Conservation (phyloP, 92 coral and sea anemone species). For the Ricordea florida region DNA sequence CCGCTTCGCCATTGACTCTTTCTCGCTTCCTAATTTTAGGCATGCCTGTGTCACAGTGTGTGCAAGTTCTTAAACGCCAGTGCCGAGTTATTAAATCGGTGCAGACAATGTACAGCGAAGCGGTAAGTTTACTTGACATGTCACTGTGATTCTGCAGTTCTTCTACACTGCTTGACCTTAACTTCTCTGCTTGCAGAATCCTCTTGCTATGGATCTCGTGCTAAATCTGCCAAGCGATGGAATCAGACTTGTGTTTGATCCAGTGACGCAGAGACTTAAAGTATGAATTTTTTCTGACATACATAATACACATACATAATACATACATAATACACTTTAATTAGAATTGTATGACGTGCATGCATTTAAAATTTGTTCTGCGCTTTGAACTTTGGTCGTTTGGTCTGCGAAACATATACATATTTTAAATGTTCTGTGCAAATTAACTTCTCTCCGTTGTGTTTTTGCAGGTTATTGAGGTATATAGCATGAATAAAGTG, state of each 20-base stretch:
- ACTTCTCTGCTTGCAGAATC: constrained; percentile 60
- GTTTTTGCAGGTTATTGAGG: constrained; percentile 92
- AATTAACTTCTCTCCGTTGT: too few species aligned
- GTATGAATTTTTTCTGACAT: constrained; percentile 5
- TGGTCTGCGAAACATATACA: too few species aligned
- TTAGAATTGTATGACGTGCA: too few species aligned
- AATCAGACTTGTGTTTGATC: constrained; percentile 94
- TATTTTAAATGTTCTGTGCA: too few species aligned
- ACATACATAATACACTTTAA: too few species aligned
- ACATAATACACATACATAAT: background rate
- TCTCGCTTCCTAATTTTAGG: constrained; percentile 56
- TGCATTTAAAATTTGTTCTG: too few species aligned
- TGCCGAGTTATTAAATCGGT: constrained; percentile 93
- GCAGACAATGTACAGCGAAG: constrained; percentile 99
- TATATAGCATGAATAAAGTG: constrained; percentile 92
- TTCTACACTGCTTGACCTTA: background rate
- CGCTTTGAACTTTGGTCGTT: too few species aligned
- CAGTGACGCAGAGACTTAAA: constrained; percentile 97
- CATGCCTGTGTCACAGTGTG: constrained; percentile 97
- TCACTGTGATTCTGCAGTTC: background rate
- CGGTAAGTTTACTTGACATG: constrained; percentile 55
- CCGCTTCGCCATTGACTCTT: too few species aligned
- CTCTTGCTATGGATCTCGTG: constrained; percentile 96
- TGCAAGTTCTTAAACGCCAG: constrained; percentile 93
- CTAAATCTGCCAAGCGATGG: constrained; percentile 98